Conservation (phyloP, 2,888 invertebrate genomes). For the Volucella bombylans region DNA sequence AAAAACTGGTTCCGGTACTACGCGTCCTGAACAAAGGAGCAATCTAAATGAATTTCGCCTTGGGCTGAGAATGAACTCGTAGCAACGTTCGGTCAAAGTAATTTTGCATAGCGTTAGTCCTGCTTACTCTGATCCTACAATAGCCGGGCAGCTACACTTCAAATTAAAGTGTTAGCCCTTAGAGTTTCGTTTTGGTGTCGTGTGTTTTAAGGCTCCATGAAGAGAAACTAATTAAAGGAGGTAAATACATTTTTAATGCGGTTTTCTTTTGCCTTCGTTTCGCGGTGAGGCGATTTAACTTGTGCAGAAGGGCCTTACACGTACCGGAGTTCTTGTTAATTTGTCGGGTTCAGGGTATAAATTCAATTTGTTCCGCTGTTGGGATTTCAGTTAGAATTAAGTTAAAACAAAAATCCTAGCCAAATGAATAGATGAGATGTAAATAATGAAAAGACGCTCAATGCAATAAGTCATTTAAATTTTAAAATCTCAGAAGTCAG, state of each 20-base stretch:
- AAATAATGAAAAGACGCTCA: conserved; percentile 41
- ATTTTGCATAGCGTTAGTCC: conserved; percentile 42
- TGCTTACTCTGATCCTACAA: conserved; percentile 24
- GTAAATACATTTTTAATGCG: conserved; percentile 76
- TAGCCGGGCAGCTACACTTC: conserved; percentile 46
- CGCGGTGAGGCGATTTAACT: conserved; percentile 24
- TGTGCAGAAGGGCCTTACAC: not conserved
- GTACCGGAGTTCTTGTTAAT: conserved; percentile 42
- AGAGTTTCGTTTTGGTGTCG: conserved; percentile 54
- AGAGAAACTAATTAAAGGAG: conserved; percentile 75
- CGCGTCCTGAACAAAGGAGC: conserved; percentile 64
- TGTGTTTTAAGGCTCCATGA: conserved; percentile 67
- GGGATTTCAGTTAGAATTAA: conserved; percentile 15
- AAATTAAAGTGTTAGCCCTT: conserved; percentile 70
- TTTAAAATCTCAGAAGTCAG: not conserved
- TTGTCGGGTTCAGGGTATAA: conserved; percentile 45
- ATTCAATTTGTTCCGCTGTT: conserved; percentile 50
- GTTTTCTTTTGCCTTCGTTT: conserved; percentile 58
- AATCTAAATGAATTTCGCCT: conserved; percentile 75
- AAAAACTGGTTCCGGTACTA: conserved; percentile 62
- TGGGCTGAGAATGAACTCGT: conserved; percentile 57
- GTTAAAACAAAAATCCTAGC: conserved; percentile 13
- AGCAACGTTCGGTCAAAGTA: conserved; percentile 71
- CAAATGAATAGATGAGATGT: conserved; percentile 26
- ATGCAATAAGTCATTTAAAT: not conserved